Evolutionary conservation across 1,140 invertebrate genomes (phyloP), one percentile per base, ranked within the genome.

Genomic region (Megathymus violae): DNA sequence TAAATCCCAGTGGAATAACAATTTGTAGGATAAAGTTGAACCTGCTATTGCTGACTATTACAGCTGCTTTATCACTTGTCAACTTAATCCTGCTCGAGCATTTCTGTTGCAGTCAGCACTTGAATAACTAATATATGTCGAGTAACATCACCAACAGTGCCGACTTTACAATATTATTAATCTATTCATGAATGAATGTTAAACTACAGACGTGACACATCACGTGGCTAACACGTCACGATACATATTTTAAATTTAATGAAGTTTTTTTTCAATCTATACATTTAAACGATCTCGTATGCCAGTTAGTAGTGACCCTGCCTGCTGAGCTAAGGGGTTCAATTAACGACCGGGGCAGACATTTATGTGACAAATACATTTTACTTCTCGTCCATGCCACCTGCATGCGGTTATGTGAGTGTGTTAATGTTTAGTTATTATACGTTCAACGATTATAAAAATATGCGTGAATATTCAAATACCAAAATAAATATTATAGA

Each of bases 1-100:
- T 36, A 36, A 36, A 36, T 36, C 22, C 41, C 43, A 16, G 19
- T 59, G 41, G 43, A 47, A 43, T 31, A 16, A 22, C 41, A 44
- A 11, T 44, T 19, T 44, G 41, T 36, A 36, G 34, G n/a, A 36
- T 36, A n/a, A 7, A 36, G 34, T 11, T 36, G 34, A 36, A 36
- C 34, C 34, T 36, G 34, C 34, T 11, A 11, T 11, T 36, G 34
- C n/a, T 44, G 41, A 17, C 41, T 44, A 17, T 44, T 44, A 44
- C 15, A 44, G 15, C 15, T 17, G 41, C 15, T 16, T 44, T 44
- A 44, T 36, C 34, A 44, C 41, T 44, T 17, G 41, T 44, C 41
- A 44, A n/a, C 17, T 17, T 44, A 44, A 44, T 44, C 41, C 41
- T 19, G 7, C 3, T 44, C 41, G 9, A 11, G 34, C 34, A 36